Evolutionary conservation across 2,113 vertebrate species (phyloP).

Genomic region (Conger conger): DNA sequence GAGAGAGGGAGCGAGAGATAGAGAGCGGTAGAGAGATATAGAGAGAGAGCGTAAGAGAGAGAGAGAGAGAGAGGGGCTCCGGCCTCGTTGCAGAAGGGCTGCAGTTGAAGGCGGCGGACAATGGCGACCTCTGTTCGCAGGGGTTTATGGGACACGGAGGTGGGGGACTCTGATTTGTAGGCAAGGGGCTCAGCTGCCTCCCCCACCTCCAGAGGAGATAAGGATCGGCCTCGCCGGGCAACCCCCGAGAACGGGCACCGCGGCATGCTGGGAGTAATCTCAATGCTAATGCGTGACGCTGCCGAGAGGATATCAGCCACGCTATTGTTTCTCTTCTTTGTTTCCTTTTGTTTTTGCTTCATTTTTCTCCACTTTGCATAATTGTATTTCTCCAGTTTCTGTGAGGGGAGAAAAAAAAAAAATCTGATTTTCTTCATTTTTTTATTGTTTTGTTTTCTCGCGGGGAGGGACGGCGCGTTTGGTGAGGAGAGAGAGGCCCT

Average conservation of each 20-base stretch:
- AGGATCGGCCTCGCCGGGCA: conserved; percentile 12
- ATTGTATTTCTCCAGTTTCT: conserved; percentile 5
- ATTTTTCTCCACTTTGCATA: not conserved
- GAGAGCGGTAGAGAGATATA: conserved; percentile 27
- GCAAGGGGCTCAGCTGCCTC: not conserved
- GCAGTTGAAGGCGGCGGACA: not conserved
- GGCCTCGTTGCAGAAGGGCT: not conserved
- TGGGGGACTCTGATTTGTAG: not conserved
- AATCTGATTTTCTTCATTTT: not conserved
- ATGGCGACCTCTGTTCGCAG: not conserved
- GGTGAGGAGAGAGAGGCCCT: not conserved
- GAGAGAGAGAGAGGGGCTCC: not conserved
- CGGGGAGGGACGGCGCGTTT: not conserved
- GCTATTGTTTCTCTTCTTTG: not conserved
- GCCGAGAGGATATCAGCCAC: not conserved
- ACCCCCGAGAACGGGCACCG: not conserved
- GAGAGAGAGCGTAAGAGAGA: conserved; percentile 46
- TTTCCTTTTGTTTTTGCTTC: not conserved
- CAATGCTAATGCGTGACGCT: conserved; percentile 7
- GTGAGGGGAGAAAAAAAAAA: not conserved
- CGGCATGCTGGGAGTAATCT: conserved; percentile 17
- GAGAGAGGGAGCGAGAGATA: conserved; percentile 48
- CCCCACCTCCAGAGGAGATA: not conserved
- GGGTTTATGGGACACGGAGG: conserved; percentile 18
- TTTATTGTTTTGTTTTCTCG: not conserved